Evolutionary conservation across 1,140 invertebrate genomes (phyloP), one percentile per base, ranked within the genome.

Genomic region (Contarinia nasturtii): DNA sequence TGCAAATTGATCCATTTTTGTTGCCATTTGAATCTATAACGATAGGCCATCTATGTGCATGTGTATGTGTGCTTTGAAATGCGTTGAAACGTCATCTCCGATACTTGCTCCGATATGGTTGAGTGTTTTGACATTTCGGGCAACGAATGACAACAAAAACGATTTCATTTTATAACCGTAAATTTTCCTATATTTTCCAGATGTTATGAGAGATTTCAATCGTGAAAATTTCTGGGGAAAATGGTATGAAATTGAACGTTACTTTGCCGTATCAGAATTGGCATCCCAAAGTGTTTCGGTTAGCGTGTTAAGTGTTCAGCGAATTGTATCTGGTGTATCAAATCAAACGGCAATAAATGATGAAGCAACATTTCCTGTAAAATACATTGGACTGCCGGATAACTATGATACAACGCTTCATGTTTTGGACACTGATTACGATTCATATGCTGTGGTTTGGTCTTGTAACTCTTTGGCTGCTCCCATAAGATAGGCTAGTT

Each of bases 181-280:
- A n/a, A n/a, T 27, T 27, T 27, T 27, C 27, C 27, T 10, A 27
- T 27, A 5, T 10, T 10, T 27, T 27, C 10, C 27, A 27, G 27
- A 27, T 3, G 27, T 27, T 3, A 81, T 82, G 77, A 66, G 74
- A 0, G 74, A 78, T 54, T 84, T 84, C 55, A 74, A 82, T 55
- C 77, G 81, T 67, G 70, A 73, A 48, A 64, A 80, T 65, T 86
- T 83, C 60, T 55, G 81, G 50, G 82, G 83, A 20, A 70, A 73
- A 42, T 88, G 84, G 83, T 84, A 80, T 54, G 83, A 86, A 65
- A 70, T 76, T n/a, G 80, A 86, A 63, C 71, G 80, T 52, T 85
- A 82, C 58, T 84, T 83, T 60, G 78, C 79, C 41, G 68, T 84
- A 42, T 74, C 76, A 14, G 82, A 86, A 64, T 69, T 79, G 14